A percentile compares a stretch with the other conserved stretches of the same genome.
Conservation (phyloP, 92 coral and sea anemone genomes). For the Plumapathes pennacea region DNA sequence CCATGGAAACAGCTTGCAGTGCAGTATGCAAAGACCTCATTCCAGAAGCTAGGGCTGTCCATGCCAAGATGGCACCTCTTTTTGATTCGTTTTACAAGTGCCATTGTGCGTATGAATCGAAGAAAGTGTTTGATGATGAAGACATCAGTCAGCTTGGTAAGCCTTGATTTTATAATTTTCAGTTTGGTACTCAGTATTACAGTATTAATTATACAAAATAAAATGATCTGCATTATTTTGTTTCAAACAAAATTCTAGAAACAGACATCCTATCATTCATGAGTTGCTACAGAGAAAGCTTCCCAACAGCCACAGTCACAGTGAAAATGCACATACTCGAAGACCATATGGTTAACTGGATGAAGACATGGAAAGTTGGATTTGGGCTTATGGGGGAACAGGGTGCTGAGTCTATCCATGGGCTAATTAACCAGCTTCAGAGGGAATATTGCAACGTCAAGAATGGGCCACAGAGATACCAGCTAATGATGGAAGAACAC, state of each 20-base stretch:
- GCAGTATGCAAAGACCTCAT: too few species aligned
- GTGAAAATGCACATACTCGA: constrained; percentile 23
- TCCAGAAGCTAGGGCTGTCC: neutral
- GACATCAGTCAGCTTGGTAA: neutral
- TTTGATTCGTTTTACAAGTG: neutral
- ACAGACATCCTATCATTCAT: neutral
- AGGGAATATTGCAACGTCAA: neutral
- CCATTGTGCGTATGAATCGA: neutral
- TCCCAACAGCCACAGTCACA: neutral
- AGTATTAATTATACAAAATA: too few species aligned
- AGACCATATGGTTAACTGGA: constrained; percentile 2
- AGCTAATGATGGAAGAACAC: constrained; percentile 10
- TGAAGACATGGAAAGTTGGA: neutral
- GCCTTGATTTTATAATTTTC: too few species aligned
- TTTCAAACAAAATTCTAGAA: neutral
- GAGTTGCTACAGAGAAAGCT: neutral
- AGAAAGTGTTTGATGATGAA: neutral
- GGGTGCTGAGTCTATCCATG: constrained; percentile 29
- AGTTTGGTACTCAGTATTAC: too few species aligned
- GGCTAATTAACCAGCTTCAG: neutral
- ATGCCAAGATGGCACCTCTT: neutral
- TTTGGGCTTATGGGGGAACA: constrained; percentile 8
- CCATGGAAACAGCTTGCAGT: too few species aligned
- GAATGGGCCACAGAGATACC: neutral
- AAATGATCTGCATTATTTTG: neutral